Evolutionary conservation across 2,113 vertebrate genomes (phyloP).

Genomic region (Solea solea): DNA sequence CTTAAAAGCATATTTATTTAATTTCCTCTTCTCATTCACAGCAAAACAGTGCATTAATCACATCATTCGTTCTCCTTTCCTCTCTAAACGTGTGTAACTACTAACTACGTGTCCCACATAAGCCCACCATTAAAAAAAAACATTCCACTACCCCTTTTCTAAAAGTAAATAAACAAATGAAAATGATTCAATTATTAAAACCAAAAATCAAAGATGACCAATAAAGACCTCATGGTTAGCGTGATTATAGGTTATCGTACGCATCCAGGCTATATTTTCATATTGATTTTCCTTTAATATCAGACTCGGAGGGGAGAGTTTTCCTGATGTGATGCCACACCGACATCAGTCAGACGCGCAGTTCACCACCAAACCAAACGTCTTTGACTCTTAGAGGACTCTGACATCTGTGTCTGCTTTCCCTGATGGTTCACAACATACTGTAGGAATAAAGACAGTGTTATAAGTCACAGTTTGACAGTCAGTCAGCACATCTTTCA

Average conservation of each 20-base stretch:
- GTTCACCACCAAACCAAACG: conserved; percentile 18
- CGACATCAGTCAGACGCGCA: conserved; percentile 17
- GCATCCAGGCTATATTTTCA: not conserved
- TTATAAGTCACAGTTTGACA: conserved; percentile 31
- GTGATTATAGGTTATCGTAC: not conserved
- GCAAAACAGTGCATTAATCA: too few relatives aligned
- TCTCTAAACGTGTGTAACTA: too few relatives aligned
- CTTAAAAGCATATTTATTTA: too few relatives aligned
- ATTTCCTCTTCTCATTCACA: too few relatives aligned
- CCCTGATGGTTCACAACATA: conserved; percentile 15
- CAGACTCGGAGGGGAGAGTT: not conserved
- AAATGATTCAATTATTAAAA: too few relatives aligned
- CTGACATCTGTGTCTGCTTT: conserved; percentile 67
- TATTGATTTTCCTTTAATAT: not conserved
- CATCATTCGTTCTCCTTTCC: too few relatives aligned
- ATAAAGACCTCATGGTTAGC: too few relatives aligned
- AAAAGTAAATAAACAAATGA: too few relatives aligned
- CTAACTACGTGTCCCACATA: too few relatives aligned
- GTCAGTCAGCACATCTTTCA: conserved; percentile 32
- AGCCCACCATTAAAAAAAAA: too few relatives aligned
- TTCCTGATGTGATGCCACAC: not conserved
- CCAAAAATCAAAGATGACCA: too few relatives aligned
- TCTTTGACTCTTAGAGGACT: conserved; percentile 42
- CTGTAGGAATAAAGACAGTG: conserved; percentile 10
- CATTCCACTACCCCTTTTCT: too few relatives aligned